These are phyloP conservation scores for Hipposideros larvatus DNA, from an alignment of 2,797 vertebrate genomes.

Conservation along the genomic window DNA sequence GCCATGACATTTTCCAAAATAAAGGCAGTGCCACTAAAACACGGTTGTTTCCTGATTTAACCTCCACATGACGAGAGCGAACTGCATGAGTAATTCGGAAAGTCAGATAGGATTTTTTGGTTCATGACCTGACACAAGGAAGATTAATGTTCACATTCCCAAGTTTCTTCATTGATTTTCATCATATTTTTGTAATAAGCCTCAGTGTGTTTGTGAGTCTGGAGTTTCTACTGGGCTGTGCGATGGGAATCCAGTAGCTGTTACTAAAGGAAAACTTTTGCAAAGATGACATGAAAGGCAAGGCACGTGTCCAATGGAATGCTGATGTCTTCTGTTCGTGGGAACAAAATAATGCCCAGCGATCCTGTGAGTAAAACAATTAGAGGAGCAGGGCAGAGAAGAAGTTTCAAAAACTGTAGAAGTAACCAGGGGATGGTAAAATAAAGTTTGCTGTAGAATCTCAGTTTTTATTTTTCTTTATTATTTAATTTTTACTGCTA, in stretches of 20 bases:
- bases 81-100: slow-evolving; percentile 62
- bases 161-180: slow-evolving; percentile 32
- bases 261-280: slow-evolving; percentile 66
- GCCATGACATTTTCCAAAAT: slow-evolving; percentile 66
- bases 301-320: not conserved
- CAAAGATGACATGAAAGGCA: slow-evolving; percentile 67
- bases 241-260: slow-evolving; percentile 51
- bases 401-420: slow-evolving; percentile 65
- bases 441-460: slow-evolving; percentile 74
- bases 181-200: not conserved
- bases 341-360: slow-evolving; percentile 72
- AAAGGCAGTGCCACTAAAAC: not conserved
- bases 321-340: slow-evolving; percentile 12
- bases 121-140: not conserved
- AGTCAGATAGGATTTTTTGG: slow-evolving; percentile 53
- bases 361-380: slow-evolving; percentile 67
- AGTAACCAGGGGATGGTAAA: slow-evolving; percentile 52
- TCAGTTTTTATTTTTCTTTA: slow-evolving; percentile 64
- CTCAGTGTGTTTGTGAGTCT: accelerated
- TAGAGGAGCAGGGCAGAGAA: slow-evolving; percentile 54
- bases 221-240: slow-evolving; percentile 3
- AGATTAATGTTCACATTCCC: slow-evolving; percentile 22
- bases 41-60: slow-evolving; percentile 28
- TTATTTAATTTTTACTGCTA: slow-evolving; percentile 54
- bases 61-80: not conserved